Percentiles rank a stretch among this genome's conserved stretches.
Conservation (phyloP, 2,113 vertebrate species). For the Telmatochromis sp. region DNA sequence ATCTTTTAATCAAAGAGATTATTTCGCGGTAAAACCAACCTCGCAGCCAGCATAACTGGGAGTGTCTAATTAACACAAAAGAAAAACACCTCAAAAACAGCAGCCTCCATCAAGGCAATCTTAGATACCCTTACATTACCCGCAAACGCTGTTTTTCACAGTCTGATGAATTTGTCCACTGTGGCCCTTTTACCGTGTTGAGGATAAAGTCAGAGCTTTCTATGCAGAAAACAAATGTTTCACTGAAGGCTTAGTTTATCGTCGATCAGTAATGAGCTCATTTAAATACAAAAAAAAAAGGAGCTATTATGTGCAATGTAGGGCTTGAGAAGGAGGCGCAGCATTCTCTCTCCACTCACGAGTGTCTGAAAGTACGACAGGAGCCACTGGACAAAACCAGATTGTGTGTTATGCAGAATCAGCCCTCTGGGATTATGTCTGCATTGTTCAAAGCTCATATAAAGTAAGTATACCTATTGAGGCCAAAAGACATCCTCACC, state of each 20-base stretch:
- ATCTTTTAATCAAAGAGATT: conserved; percentile 70
- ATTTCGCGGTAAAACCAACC: conserved; percentile 59
- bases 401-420: conserved; percentile 65
- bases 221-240: not conserved
- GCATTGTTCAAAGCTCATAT: conserved; percentile 82
- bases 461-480: conserved; percentile 80
- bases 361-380: not conserved
- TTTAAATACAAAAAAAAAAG: not conserved
- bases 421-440: conserved; percentile 71
- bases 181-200: not conserved
- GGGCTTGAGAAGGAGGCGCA: not conserved
- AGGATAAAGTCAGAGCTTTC: not conserved
- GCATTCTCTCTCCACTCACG: not conserved
- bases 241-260: not conserved
- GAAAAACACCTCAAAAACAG: conserved; percentile 51
- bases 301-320: not conserved
- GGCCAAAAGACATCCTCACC: conserved; percentile 76
- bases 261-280: not conserved
- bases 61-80: conserved; percentile 73
- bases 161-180: not conserved
- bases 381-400: conserved; percentile 18
- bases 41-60: conserved; percentile 47
- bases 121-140: conserved; percentile 4
- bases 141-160: not conserved
- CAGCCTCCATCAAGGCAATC: conserved; percentile 21